A percentile compares a stretch with the other conserved stretches of the same genome.
Evolutionary conservation across 1,140 invertebrate species (phyloP).

Genomic region (Musca vetustissima): DNA sequence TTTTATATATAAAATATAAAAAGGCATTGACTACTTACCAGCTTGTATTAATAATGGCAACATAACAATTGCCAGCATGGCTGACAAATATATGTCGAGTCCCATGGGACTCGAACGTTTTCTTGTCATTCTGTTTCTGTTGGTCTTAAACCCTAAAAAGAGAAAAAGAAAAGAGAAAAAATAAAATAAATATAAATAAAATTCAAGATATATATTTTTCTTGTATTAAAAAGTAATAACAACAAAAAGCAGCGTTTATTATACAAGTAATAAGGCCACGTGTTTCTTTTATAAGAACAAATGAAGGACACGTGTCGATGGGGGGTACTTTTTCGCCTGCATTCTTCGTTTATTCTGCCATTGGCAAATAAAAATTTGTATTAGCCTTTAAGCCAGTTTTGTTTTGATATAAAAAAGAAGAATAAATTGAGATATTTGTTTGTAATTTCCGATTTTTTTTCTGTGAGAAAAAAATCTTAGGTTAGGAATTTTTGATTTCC

Average conservation of each 20-base stretch:
- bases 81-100: slow-evolving; percentile 50
- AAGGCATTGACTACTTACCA: slow-evolving; percentile 45
- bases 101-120: slow-evolving; percentile 55
- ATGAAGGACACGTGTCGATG: slow-evolving; percentile 2
- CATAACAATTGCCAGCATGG: slow-evolving; percentile 42
- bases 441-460: too few species aligned
- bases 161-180: slow-evolving; percentile 24
- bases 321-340: too few species aligned
- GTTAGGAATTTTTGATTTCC: too few species aligned
- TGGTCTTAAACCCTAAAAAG: slow-evolving; percentile 37
- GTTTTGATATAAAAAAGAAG: too few species aligned
- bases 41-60: slow-evolving; percentile 48
- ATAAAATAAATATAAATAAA: slow-evolving; percentile 9
- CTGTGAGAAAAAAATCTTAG: too few species aligned
- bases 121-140: slow-evolving; percentile 48
- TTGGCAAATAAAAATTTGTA: too few species aligned
- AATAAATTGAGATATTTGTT: too few species aligned
- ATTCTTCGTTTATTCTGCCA: too few species aligned
- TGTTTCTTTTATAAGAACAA: slow-evolving; percentile 3
- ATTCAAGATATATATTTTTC: neutral
- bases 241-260: neutral
- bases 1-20: too few species aligned
- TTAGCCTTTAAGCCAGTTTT: too few species aligned
- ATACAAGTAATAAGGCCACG: neutral
- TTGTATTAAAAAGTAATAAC: slow-evolving; percentile 5